These are phyloP conservation scores for Atrichornis clamosus DNA, from an alignment of 2,113 vertebrate genomes.

Conservation along the genomic window DNA sequence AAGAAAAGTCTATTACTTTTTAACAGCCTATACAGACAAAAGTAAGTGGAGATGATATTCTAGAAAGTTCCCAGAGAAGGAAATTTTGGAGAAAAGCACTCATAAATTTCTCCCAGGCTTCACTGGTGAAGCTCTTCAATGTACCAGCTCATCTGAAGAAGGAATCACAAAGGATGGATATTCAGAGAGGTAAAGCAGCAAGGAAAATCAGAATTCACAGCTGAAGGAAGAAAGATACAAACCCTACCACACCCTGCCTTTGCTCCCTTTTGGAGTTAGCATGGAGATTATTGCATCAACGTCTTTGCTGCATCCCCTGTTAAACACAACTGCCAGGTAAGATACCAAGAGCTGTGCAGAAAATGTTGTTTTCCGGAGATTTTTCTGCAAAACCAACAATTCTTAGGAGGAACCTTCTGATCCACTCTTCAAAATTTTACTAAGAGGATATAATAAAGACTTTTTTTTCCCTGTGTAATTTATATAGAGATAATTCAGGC, in stretches of 20 bases:
- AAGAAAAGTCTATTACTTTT: neutral
- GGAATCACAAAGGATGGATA: neutral
- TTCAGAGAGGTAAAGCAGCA: neutral
- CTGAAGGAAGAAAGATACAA: neutral
- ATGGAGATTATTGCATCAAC: fast-evolving
- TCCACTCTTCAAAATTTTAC: neutral
- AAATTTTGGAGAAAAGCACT: neutral
- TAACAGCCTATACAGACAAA: neutral
- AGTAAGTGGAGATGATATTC: neutral
- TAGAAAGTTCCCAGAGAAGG: neutral
- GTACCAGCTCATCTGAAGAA: neutral
- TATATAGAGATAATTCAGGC: neutral
- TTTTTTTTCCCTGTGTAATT: neutral
- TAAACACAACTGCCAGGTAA: neutral
- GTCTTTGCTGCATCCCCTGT: neutral
- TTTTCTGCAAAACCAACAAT: neutral
- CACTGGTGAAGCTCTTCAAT: neutral
- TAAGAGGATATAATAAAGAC: neutral
- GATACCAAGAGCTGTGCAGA: neutral
- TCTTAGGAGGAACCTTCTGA: neutral
- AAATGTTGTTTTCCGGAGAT: neutral
- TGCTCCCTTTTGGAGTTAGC: fast-evolving
- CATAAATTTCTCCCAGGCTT: neutral
- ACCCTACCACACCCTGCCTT: neutral
- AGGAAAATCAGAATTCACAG: neutral